Conservation (phyloP, 1,140 invertebrate genomes). For the Zaprionus lachaisei region DNA sequence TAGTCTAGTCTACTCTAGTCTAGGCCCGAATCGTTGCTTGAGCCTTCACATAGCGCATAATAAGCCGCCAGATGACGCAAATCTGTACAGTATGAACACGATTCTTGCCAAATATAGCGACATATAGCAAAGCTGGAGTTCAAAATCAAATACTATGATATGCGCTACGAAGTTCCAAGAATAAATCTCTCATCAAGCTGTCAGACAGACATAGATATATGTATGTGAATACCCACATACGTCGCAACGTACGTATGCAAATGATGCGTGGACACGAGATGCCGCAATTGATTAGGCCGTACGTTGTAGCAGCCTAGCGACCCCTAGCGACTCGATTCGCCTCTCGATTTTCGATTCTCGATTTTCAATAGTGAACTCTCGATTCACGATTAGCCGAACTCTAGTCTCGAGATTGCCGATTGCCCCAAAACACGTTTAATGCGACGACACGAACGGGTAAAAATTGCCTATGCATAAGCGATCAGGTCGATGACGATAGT, state of each 20-base stretch:
- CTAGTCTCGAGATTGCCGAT: conserved; percentile 1
- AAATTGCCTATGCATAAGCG: conserved; percentile 68
- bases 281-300: conserved; percentile 41
- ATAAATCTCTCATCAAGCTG: conserved; percentile 54
- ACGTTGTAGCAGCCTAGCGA: conserved; percentile 4
- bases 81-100: conserved; percentile 36
- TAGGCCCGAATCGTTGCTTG: neutral
- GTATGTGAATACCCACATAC: conserved; percentile 24
- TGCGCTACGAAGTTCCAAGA: conserved; percentile 47
- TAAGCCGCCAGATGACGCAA: conserved; percentile 50
- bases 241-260: conserved; percentile 26
- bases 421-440: conserved; percentile 66
- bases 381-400: conserved; percentile 5
- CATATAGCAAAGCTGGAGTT: neutral
- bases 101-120: conserved; percentile 51
- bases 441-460: conserved; percentile 28
- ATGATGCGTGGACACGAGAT: conserved; percentile 41
- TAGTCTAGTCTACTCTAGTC: conserved; percentile 2
- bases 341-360: conserved; percentile 6
- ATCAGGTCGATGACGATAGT: conserved; percentile 61
- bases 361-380: conserved; percentile 18
- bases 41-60: conserved; percentile 11
- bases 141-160: conserved; percentile 35
- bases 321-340: neutral
- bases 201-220: conserved; percentile 34